Conservation (phyloP, 2,888 invertebrate genomes). For the Cheilosia soror region DNA sequence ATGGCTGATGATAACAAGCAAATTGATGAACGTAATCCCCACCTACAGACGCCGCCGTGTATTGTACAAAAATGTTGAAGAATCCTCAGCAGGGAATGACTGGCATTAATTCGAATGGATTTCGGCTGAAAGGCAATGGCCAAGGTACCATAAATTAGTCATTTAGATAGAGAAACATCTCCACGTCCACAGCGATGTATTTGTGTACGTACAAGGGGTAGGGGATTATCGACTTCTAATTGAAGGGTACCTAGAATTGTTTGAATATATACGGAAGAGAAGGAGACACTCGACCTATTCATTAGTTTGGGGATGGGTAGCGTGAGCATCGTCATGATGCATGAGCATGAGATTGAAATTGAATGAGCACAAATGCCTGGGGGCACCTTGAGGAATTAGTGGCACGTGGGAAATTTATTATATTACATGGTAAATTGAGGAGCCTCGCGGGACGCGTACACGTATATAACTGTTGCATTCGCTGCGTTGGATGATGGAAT, state of each 20-base stretch:
- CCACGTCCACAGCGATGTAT: constrained; percentile 1
- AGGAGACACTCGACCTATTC: constrained; percentile 3
- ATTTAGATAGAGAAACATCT: constrained; percentile 58
- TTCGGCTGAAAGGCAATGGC: constrained; percentile 48
- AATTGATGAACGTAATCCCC: constrained; percentile 69
- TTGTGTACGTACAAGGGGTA: not conserved
- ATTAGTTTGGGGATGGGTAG: not conserved
- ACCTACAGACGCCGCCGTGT: constrained; percentile 23
- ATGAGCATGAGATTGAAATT: not conserved
- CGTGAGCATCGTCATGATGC: not conserved
- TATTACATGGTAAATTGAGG: constrained; percentile 36
- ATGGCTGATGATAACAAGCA: constrained; percentile 65
- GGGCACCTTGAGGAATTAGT: constrained; percentile 55
- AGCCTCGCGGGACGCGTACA: constrained; percentile 43
- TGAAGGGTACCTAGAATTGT: constrained; percentile 13
- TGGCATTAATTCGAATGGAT: constrained; percentile 66
- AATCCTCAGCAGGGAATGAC: constrained; percentile 35
- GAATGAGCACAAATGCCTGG: constrained; percentile 21
- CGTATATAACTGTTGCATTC: constrained; percentile 37
- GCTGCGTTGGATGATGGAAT: constrained; percentile 19
- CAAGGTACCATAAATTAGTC: constrained; percentile 54
- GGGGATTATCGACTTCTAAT: not conserved
- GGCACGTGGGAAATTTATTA: constrained; percentile 68
- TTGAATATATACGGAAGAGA: constrained; percentile 30
- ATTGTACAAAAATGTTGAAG: constrained; percentile 11